These are phyloP conservation scores for Zaprionus ornatus DNA, from an alignment of 1,140 invertebrate genomes.

Conservation along the genomic window DNA sequence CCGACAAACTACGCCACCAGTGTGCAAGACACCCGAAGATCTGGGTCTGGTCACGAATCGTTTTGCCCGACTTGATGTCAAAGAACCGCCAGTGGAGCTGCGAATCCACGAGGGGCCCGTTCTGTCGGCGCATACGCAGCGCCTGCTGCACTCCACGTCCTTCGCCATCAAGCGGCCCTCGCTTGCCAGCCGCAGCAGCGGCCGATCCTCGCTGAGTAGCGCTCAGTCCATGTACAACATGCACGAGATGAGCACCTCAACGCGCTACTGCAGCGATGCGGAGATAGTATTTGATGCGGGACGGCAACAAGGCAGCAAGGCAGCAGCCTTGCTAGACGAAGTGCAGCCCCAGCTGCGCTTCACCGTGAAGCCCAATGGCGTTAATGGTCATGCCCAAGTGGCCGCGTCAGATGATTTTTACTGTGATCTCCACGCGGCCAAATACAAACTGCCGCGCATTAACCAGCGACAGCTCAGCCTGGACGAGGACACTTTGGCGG, in stretches of 20 bases:
- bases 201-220: slow-evolving; percentile 68
- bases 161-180: slow-evolving; percentile 81
- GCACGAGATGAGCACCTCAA: slow-evolving; percentile 59
- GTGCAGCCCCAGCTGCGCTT: slow-evolving; percentile 69
- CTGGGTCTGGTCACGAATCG: slow-evolving; percentile 64
- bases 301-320: too few relatives aligned
- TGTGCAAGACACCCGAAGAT: slow-evolving; percentile 52
- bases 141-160: slow-evolving; percentile 74
- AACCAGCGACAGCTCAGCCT: slow-evolving; percentile 61
- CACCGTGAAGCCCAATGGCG: slow-evolving; percentile 54
- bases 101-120: slow-evolving; percentile 63
- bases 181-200: slow-evolving; percentile 67
- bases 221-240: slow-evolving; percentile 78
- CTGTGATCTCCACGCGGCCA: slow-evolving; percentile 62
- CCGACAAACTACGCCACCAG: slow-evolving; percentile 26
- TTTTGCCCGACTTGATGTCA: slow-evolving; percentile 50
- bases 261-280: slow-evolving; percentile 59
- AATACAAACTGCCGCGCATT: slow-evolving; percentile 62
- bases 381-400: slow-evolving; percentile 39
- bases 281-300: slow-evolving; percentile 68
- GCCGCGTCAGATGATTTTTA: slow-evolving; percentile 62
- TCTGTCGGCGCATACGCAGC: slow-evolving; percentile 60
- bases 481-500: slow-evolving; percentile 58
- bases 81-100: slow-evolving; percentile 43
- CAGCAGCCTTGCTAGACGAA: slow-evolving; percentile 70